Evolutionary conservation across 2,888 invertebrate species (phyloP).

Genomic region (Microdon myrmicae): DNA sequence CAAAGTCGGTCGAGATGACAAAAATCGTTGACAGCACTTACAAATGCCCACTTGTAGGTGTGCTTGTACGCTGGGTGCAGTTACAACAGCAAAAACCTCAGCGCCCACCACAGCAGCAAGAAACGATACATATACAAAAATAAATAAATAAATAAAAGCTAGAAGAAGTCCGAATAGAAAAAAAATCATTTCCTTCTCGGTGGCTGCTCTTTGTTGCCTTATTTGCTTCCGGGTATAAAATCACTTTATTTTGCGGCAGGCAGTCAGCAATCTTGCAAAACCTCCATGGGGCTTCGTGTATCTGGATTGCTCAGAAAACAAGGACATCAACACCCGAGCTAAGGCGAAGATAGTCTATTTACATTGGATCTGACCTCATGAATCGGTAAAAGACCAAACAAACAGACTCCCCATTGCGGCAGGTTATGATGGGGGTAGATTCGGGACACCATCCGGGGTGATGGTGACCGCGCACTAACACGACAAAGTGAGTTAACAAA

Average conservation of each 20-base stretch:
- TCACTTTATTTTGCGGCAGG: constrained; percentile 37
- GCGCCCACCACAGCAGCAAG: constrained; percentile 1
- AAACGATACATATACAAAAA: constrained; percentile 16
- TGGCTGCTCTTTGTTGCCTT: neutral
- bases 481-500: too few species aligned
- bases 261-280: constrained; percentile 32
- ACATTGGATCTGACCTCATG: constrained; percentile 30
- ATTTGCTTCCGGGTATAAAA: constrained; percentile 28
- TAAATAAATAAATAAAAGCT: constrained; percentile 17
- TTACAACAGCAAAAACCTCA: too few species aligned
- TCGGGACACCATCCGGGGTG: too few species aligned
- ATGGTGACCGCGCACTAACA: too few species aligned
- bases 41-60: too few species aligned
- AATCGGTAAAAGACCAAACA: too few species aligned
- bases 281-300: constrained; percentile 30
- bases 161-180: constrained; percentile 3
- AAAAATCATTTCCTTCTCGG: constrained; percentile 2
- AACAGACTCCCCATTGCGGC: too few species aligned
- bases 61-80: too few species aligned
- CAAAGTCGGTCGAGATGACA: constrained; percentile 32
- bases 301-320: constrained; percentile 41
- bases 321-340: constrained; percentile 32
- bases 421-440: too few species aligned
- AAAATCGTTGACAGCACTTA: too few species aligned
- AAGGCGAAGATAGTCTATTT: constrained; percentile 26